phyloP scores from a whole-genome alignment of 2,113 vertebrate species.

The Zosterops japonicus region DNA sequence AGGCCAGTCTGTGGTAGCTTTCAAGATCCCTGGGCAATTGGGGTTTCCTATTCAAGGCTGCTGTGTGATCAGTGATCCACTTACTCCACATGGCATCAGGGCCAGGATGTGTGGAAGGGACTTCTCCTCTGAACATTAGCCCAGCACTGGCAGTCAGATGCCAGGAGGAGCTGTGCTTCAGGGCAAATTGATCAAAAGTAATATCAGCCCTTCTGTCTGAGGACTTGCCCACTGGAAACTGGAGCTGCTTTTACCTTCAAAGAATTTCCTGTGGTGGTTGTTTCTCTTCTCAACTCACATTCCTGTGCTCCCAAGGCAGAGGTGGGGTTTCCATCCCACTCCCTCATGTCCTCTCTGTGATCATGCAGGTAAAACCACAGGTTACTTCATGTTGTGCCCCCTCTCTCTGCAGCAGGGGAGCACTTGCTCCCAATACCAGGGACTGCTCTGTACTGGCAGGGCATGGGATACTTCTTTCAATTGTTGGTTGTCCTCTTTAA shows the following conservation, averaged over 20 bases:
- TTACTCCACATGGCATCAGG: neutral
- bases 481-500: neutral
- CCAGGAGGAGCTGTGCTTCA: neutral
- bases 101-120: neutral
- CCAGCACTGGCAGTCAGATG: neutral
- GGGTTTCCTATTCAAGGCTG: neutral
- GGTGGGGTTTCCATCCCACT: neutral
- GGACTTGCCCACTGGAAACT: neutral
- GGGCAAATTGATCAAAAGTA: neutral
- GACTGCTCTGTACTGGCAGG: neutral
- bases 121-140: neutral
- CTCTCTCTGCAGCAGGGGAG: neutral
- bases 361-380: neutral
- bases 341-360: neutral
- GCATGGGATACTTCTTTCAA: neutral
- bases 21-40: neutral
- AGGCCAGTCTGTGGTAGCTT: neutral
- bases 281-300: neutral
- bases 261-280: neutral
- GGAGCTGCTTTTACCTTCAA: neutral
- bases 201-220: neutral
- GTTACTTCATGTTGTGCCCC: neutral
- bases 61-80: neutral
- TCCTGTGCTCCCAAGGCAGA: neutral
- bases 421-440: neutral